phyloP scores from a whole-genome alignment of 2,113 vertebrate species.

The Reinhardtius hippoglossoides region DNA sequence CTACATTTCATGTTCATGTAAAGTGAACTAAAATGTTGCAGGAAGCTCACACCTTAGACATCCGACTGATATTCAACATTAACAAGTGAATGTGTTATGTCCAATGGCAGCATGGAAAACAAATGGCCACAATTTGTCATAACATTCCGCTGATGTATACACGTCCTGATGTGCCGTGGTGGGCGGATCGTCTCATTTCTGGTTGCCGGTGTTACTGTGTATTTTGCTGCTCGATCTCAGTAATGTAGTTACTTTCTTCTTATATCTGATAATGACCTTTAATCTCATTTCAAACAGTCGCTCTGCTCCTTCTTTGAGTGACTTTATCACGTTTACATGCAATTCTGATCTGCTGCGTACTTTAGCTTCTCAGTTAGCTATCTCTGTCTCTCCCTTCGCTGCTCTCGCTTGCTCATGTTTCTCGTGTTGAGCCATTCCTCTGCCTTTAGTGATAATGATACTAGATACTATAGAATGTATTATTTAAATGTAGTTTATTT shows the following conservation, averaged over 20 bases:
- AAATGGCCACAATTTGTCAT: background rate
- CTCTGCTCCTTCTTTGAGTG: background rate
- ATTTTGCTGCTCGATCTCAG: too few species aligned
- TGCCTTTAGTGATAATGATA: too few species aligned
- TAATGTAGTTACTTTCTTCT: too few species aligned
- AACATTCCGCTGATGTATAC: background rate
- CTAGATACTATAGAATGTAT: too few species aligned
- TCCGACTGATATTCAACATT: background rate
- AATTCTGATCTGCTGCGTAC: background rate
- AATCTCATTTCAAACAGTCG: background rate
- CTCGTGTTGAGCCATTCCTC: too few species aligned
- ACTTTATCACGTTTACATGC: background rate
- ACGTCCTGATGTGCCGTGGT: background rate
- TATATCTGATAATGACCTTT: too few species aligned
- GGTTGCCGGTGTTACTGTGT: background rate
- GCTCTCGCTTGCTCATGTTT: too few species aligned
- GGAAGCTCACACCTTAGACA: background rate
- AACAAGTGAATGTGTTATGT: background rate
- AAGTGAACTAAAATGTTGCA: background rate
- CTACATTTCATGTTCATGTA: background rate
- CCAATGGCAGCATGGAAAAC: background rate
- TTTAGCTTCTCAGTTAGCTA: background rate
- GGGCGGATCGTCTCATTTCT: background rate
- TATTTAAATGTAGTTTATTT: too few species aligned
- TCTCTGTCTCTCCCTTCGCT: too few species aligned